Evolutionary conservation across 2,797 vertebrate species (phyloP).

Genomic region (Iguana delicatissima): DNA sequence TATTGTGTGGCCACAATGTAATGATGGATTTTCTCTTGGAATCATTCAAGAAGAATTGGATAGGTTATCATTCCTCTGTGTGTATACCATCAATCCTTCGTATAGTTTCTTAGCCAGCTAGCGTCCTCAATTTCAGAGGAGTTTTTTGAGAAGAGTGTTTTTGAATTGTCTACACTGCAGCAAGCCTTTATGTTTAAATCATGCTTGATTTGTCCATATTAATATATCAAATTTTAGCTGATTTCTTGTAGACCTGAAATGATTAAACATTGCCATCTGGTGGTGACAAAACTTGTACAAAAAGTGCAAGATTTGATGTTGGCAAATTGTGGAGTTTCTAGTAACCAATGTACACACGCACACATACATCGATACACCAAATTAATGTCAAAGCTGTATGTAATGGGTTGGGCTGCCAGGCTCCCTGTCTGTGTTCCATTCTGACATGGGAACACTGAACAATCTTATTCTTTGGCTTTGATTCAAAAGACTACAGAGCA

Average conservation of each 20-base stretch:
- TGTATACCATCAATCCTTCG: background rate
- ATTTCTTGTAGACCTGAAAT: background rate
- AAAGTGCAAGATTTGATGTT: rapidly evolving
- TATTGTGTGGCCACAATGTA: too few species aligned
- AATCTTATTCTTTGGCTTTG: background rate
- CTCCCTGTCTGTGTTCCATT: background rate
- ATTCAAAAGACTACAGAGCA: background rate
- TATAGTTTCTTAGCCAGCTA: background rate
- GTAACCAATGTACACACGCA: background rate
- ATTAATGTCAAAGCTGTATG: background rate
- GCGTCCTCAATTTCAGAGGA: background rate
- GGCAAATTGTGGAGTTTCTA: background rate
- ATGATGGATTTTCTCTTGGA: too few species aligned
- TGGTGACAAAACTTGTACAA: conserved; percentile 48
- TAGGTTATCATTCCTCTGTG: background rate
- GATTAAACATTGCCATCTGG: conserved; percentile 73
- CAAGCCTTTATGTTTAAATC: background rate
- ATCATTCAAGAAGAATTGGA: background rate
- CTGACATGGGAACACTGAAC: background rate
- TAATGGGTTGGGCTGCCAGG: background rate
- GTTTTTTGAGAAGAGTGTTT: rapidly evolving
- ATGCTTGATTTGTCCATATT: background rate
- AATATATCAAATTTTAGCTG: background rate
- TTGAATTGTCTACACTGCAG: background rate
- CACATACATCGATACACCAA: background rate